Conservation (phyloP, 2,797 vertebrate species). For the Acipenser ruthenus region DNA sequence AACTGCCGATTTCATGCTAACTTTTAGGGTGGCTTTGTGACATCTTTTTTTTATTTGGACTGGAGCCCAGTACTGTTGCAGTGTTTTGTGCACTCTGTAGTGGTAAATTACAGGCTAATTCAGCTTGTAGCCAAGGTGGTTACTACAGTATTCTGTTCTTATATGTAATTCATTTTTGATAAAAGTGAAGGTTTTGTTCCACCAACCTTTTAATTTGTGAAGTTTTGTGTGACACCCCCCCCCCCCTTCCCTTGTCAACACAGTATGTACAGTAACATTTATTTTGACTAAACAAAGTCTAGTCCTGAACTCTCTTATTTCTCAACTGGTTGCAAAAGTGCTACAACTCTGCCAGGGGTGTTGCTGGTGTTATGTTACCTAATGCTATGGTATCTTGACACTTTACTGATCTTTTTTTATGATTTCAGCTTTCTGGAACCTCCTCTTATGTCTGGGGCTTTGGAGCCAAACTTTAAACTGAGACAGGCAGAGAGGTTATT, state of each 20-base stretch:
- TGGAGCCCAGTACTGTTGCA: too few relatives aligned
- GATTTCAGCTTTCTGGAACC: constrained; percentile 76
- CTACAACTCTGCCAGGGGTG: not conserved
- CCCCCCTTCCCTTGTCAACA: not conserved
- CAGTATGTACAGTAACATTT: not conserved
- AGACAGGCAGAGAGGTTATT: constrained; percentile 71
- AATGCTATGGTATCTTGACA: constrained; percentile 2
- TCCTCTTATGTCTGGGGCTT: constrained; percentile 68
- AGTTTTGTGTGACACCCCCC: not conserved
- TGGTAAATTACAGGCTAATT: too few relatives aligned
- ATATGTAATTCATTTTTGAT: too few relatives aligned
- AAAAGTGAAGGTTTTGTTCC: too few relatives aligned
- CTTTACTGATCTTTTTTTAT: constrained; percentile 3
- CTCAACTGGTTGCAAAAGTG: not conserved
- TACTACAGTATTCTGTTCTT: too few relatives aligned
- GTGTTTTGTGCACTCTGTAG: too few relatives aligned
- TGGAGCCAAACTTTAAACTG: constrained; percentile 79
- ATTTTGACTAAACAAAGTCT: not conserved
- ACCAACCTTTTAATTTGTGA: too few relatives aligned
- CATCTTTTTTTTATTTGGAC: too few relatives aligned
- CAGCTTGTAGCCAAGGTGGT: too few relatives aligned
- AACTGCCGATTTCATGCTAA: too few relatives aligned
- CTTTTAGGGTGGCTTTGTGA: too few relatives aligned
- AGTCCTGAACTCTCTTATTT: not conserved
- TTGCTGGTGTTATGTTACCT: not conserved